phyloP scores from a whole-genome alignment of 2,113 vertebrate species.

The Erinaceus europaeus region DNA sequence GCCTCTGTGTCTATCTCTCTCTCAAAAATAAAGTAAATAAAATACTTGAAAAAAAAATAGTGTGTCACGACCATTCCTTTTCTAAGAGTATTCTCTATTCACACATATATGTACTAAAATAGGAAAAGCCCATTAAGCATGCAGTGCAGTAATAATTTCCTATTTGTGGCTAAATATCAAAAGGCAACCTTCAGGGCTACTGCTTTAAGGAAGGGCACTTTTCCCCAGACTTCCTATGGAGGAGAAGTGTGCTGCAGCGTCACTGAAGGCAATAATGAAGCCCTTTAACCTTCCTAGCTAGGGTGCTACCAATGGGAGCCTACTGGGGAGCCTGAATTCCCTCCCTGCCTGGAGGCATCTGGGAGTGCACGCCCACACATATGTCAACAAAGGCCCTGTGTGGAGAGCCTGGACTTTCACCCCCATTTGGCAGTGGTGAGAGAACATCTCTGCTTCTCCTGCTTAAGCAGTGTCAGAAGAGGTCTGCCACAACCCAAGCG shows the following conservation, averaged over 20 bases:
- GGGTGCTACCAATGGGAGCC: not conserved
- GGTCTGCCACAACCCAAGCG: not conserved
- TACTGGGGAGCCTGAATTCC: not conserved
- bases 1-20: no score
- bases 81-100: not conserved
- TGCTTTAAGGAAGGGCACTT: conserved; percentile 17
- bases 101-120: not conserved
- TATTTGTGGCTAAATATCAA: conserved; percentile 20
- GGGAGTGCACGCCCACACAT: not conserved
- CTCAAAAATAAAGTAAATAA: no score
- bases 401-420: conserved; percentile 35
- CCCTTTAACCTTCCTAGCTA: not conserved
- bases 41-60: no score
- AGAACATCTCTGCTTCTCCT: not conserved
- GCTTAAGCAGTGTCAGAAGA: not conserved
- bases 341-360: not conserved
- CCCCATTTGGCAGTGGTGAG: not conserved
- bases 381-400: not conserved
- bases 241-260: not conserved
- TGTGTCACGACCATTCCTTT: conserved; percentile 40
- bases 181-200: conserved; percentile 2
- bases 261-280: not conserved
- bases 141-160: conserved; percentile 8
- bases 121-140: not conserved
- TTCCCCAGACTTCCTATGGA: not conserved